Evolutionary conservation across 2,113 vertebrate genomes (phyloP).

Genomic region (Vanacampus margaritifer): DNA sequence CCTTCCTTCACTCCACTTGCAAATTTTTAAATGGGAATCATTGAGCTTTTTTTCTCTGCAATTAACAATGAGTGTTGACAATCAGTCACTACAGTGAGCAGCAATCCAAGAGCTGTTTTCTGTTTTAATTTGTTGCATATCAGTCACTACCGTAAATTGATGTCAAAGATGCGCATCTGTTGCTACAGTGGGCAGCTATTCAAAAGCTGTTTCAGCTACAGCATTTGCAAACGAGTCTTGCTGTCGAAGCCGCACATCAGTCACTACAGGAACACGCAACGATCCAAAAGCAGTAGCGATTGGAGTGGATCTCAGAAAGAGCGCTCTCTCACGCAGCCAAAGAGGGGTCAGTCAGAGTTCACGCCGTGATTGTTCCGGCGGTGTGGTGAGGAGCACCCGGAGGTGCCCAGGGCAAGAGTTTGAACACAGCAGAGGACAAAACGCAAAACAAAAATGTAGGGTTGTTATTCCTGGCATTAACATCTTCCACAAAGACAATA

Average conservation of each 20-base stretch:
- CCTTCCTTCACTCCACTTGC: background rate
- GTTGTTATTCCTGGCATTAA: constrained; percentile 10
- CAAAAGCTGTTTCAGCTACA: background rate
- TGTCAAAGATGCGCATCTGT: background rate
- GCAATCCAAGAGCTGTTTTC: too few relatives aligned
- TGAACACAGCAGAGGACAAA: background rate
- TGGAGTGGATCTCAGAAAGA: too few relatives aligned
- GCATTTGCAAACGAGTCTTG: too few relatives aligned
- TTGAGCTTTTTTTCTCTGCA: background rate
- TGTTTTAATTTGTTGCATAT: too few relatives aligned
- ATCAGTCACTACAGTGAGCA: too few relatives aligned
- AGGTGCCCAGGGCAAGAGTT: background rate
- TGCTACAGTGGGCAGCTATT: background rate
- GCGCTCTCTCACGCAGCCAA: background rate
- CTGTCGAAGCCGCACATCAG: background rate
- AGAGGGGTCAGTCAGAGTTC: background rate
- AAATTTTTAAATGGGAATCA: background rate
- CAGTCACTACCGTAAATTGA: background rate
- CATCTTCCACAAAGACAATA: constrained; percentile 10
- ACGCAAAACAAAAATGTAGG: constrained; percentile 3
- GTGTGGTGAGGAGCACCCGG: background rate
- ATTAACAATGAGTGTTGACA: too few relatives aligned
- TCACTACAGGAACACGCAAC: background rate
- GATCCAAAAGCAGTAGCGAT: background rate
- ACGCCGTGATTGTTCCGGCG: background rate